Base-by-base conservation (phyloP, 2,888 invertebrate species). In the Ectemnius lituratus region DNA sequence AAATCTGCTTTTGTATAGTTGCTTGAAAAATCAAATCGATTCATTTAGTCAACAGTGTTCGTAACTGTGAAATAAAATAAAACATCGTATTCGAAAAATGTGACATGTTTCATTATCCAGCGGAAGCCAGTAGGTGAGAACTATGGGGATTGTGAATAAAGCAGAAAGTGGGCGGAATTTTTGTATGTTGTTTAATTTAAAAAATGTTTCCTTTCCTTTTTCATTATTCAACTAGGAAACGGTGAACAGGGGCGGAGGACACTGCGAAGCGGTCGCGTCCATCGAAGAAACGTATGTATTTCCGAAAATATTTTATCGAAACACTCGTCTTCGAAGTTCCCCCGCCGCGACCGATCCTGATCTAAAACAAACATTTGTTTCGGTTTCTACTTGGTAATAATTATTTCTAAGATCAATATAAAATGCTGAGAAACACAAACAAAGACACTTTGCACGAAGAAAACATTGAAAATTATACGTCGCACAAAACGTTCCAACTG, bases 181-280 rank as follows among this genome's bases (percentile, higher is more conserved):
- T 37, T 37, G 37, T 37, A 37, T 82, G 71, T 79, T 59, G 61
- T 83, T 83, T 83, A 83, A 81, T 81, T 83, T 79, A 78, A 83
- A 83, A 83, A 83, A 83, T 79, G 83, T 73, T 80, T 82, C 65
- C 72, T 82, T 80, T 72, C 73, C 45, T 61, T 65, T 18, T 60
- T 68, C 61, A 75, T 66, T 72, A 73, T 67, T 82, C 73, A 76
- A 80, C 73, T 82, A 80, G 73, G 65, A 67, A 70, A 78, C 70
- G 75, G 64, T 71, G 70, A 70, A 67, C 70, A 62, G 59, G 45
- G 69, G 52, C 69, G 66, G 67, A 67, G 58, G 62, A 68, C 27
- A n/a, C 60, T 67, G 57, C 63, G 71, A 68, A 66, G 59, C 61
- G 52, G 18, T n/a, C 69, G 52, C 66, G 18, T 20, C 58, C 20